These are phyloP conservation scores for Eilema sororculum DNA, from an alignment of 2,888 invertebrate species.

Conservation along the genomic window DNA sequence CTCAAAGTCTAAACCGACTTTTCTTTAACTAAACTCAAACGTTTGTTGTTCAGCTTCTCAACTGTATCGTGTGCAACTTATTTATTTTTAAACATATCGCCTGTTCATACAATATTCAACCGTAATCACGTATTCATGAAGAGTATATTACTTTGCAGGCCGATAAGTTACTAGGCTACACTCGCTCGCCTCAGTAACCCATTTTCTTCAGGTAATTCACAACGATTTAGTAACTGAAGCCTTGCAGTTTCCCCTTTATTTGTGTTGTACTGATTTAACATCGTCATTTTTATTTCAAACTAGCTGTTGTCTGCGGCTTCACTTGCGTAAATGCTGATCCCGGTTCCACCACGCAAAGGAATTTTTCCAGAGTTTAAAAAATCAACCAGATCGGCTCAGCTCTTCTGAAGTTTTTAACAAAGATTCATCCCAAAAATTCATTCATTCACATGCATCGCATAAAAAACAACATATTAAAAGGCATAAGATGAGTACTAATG, in stretches of 20 bases:
- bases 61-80: slow-evolving; percentile 11
- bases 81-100: slow-evolving; percentile 20
- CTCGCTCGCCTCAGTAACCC: slow-evolving; percentile 16
- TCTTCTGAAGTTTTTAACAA: not conserved
- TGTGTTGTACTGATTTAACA: slow-evolving; percentile 4
- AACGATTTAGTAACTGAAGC: slow-evolving; percentile 30
- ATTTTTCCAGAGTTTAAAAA: not conserved
- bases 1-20: not conserved
- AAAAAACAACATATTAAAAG: too few relatives aligned
- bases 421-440: too few relatives aligned
- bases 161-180: slow-evolving; percentile 14
- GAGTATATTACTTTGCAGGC: slow-evolving; percentile 1
- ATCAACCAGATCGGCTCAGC: not conserved
- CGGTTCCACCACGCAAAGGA: not conserved
- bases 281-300: slow-evolving; percentile 1
- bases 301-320: not conserved
- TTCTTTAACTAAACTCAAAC: not conserved
- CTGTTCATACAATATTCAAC: slow-evolving; percentile 6
- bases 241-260: slow-evolving; percentile 22
- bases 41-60: slow-evolving; percentile 7
- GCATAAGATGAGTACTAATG: too few relatives aligned
- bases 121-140: not conserved
- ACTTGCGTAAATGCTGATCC: not conserved
- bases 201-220: slow-evolving; percentile 33
- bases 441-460: too few relatives aligned